Evolutionary conservation across 2,888 invertebrate genomes (phyloP), one percentile per base, ranked within the genome.

Genomic region (Arge pagana): DNA sequence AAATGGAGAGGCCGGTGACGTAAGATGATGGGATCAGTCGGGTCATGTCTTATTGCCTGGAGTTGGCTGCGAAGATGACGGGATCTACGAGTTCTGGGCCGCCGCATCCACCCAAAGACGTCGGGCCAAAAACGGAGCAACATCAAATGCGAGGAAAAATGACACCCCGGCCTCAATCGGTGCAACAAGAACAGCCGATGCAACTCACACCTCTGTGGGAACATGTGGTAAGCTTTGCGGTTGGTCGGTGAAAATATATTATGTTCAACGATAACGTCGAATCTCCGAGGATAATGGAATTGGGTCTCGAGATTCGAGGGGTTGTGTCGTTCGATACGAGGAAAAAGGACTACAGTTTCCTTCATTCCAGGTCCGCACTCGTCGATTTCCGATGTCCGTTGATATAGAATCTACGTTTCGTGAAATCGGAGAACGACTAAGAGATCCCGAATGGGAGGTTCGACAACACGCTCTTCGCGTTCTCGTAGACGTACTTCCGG

Each of bases 401-500:
- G 85, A 87, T 67, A 83, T 85, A 2, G 78, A 80, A 53, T 80
- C 83, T 50, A 84, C 89, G 64, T 89, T 88, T 71, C 77, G 82
- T 48, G 89, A 89, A 63, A 85, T 90, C 66, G 80, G 85, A 36
- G 86, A 88, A 60, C 83, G 90, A 42, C 79, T 91, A 37, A 81
- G 84, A 30, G 89, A 89, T 71, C 88, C 90, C 1, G 91, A 92
- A 73, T 88, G 89, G 85, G 90, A 90, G 76, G 90, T 92, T 26
- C 83, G 91, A 7, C 87, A 90, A 59, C 90, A 92, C 73, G 90
- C 91, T 19, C 78, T 92, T 4, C 78, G 90, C 45, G 90, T 93
- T 6, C 81, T 92, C 28, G 85, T 86, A 21, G 91, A 92, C 75
- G 83, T 92, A 2, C 79, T 93, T 40, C 89, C 90, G 3, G 85